Percentiles rank a stretch among this genome's conserved stretches.
Evolutionary conservation across 2,113 vertebrate species (phyloP).

Genomic region (Penelope pileata): DNA sequence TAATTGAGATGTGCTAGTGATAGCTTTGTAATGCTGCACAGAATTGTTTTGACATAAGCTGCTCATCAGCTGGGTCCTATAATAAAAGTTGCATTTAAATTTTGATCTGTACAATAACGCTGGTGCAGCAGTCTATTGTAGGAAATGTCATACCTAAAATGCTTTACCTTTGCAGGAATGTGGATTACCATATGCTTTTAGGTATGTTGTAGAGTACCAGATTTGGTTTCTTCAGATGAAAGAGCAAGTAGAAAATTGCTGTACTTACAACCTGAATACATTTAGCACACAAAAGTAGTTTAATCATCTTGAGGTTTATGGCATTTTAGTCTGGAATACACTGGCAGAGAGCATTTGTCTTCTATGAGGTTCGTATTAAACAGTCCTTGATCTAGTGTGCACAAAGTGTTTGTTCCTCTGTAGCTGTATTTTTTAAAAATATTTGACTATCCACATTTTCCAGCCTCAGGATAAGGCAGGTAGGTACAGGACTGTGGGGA

Average conservation of each 20-base stretch:
- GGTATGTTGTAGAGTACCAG: background rate
- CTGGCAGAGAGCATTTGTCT: background rate
- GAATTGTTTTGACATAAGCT: background rate
- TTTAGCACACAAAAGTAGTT: background rate
- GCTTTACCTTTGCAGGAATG: background rate
- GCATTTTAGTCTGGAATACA: background rate
- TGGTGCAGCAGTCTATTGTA: background rate
- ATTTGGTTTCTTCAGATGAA: background rate
- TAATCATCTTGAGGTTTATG: background rate
- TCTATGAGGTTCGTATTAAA: background rate
- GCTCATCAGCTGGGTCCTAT: background rate
- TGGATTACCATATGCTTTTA: background rate
- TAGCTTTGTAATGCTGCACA: background rate
- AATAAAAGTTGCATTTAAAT: background rate
- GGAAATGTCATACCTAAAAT: background rate
- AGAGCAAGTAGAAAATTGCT: background rate
- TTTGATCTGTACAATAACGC: background rate
- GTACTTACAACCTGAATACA: background rate
- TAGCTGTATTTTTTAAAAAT: background rate
- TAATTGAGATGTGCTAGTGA: background rate
- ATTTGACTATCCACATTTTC: background rate
- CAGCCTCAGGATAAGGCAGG: background rate
- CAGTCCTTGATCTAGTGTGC: background rate
- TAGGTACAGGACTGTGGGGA: fast-evolving
- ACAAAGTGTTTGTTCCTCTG: background rate